Evolutionary conservation across 2,888 invertebrate genomes (phyloP), one percentile per base, ranked within the genome.

Genomic region (Aphodius granarius): DNA sequence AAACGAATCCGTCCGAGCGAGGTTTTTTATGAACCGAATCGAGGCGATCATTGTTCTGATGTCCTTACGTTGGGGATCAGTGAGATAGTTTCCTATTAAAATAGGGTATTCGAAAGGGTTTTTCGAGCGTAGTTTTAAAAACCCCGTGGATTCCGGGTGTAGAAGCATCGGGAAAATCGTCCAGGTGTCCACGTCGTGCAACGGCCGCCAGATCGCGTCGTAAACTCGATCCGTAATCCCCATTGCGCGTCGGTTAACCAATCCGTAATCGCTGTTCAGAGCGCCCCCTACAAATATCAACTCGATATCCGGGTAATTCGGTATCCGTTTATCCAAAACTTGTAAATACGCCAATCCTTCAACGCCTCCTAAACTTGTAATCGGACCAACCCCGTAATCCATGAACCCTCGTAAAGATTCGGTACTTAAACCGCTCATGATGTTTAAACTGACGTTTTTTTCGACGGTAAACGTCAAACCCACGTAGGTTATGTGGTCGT

Each of bases 401-500:
- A 43, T 43, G 4, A 9, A 43, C 21, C 86, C 85, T 0, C 15
- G 13, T 66, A 81, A 73, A 77, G 83, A 86, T 21, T 85, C 86
- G 1, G 76, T 71, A 4, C 73, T 74, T 2, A 81, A 22, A 0
- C 78, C 23, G 18, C 75, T 73, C 22, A 13, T 16, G 1, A 76
- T 6, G 13, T 75, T 63, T 20, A 78, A 76, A 13, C 80, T 79
- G 3, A 86, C 85, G 0, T 89, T 87, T 66, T 88, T 81, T 77
- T 91, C 89, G 1, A 91, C 82, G 4, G 86, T 83, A 81, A 92
- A 93, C 3, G 88, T 85, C 21, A 92, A 81, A 2, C 88, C 91
- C 0, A 91, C 87, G 75, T 90, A 92, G 0, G 91, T 89, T 63
- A 93, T 88, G 82, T 94, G 94, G 78, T 94, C 94, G 82, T 92